phyloP scores from a whole-genome alignment of 2,113 vertebrate species.

The Mus musculus region GRCm39 chr8:20713501-20714000 shows the following conservation, averaged over 20 bases:
- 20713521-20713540: slow-evolving; percentile 5
- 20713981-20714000: too few species aligned
- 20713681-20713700: neutral
- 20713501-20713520: neutral
- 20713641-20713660: neutral
- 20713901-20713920: too few species aligned
- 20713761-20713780: neutral
- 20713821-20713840: too few species aligned
- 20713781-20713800: too few species aligned
- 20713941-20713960: too few species aligned
- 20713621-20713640: neutral
- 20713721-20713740: neutral
- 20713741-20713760: neutral
- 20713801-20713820: too few species aligned
- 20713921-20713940: too few species aligned
- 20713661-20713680: neutral
- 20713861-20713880: too few species aligned
- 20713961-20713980: too few species aligned
- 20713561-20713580: neutral
- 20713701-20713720: neutral
- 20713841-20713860: too few species aligned
- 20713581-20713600: neutral
- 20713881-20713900: too few species aligned
- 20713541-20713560: neutral
- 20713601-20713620: neutral